Evolutionary conservation across 2,113 vertebrate genomes (phyloP).

Genomic region (Monopterus albus): DNA sequence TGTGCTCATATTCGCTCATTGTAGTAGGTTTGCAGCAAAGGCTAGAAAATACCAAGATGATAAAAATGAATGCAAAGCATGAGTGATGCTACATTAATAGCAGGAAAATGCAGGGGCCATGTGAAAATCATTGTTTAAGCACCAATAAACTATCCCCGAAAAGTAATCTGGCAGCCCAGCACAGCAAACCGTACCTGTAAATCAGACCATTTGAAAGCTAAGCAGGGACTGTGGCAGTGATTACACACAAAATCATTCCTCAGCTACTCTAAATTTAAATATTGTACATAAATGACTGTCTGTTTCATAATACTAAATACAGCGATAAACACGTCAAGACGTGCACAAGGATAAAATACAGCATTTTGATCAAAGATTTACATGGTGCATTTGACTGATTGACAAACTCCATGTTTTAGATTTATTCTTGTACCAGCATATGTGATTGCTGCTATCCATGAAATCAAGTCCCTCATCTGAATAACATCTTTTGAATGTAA

Average conservation of each 20-base stretch:
- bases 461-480: constrained; percentile 3
- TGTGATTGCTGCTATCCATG: neutral
- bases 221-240: constrained; percentile 13
- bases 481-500: neutral
- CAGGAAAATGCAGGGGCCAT: constrained; percentile 54
- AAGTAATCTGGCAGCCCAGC: constrained; percentile 67
- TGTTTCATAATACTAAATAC: neutral
- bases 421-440: neutral
- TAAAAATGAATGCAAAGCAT: constrained; percentile 17
- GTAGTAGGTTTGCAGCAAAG: neutral
- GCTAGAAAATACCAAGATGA: neutral
- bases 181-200: constrained; percentile 53
- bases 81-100: constrained; percentile 56
- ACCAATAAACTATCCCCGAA: constrained; percentile 67
- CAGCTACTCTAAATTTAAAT: neutral
- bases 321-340: neutral
- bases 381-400: neutral
- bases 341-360: neutral
- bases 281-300: neutral
- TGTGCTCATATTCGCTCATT: neutral
- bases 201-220: constrained; percentile 55
- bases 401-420: neutral
- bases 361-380: neutral
- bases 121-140: constrained; percentile 74
- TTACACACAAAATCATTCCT: neutral